These are phyloP conservation scores for Callinectes sapidus DNA, from an alignment of 2,888 invertebrate genomes.

Conservation along the genomic window DNA sequence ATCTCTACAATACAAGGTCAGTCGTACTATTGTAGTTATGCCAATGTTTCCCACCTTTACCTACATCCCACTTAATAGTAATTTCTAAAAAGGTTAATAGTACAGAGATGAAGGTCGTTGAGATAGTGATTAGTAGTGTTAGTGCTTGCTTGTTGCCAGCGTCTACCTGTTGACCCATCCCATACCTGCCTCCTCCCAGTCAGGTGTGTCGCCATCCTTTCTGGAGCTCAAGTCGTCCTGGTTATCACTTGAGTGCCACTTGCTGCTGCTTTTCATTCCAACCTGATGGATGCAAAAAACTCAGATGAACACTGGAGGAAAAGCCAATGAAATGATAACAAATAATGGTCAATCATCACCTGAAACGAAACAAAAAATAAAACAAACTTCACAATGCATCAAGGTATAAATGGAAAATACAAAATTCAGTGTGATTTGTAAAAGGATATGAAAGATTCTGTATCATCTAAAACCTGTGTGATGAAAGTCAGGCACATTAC, in stretches of 20 bases:
- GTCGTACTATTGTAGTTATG: neutral
- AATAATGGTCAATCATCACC: neutral
- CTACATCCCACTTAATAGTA: neutral
- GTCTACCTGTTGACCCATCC: slow-evolving; percentile 65
- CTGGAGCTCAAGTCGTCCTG: slow-evolving; percentile 45
- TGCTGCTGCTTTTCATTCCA: slow-evolving; percentile 53
- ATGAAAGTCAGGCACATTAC: neutral
- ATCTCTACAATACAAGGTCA: slow-evolving; percentile 4
- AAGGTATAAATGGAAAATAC: neutral
- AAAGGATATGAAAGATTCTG: neutral
- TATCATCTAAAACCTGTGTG: neutral
- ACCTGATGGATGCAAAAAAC: slow-evolving; percentile 20
- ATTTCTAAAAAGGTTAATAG: neutral
- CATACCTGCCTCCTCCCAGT: slow-evolving; percentile 67
- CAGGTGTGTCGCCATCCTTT: slow-evolving; percentile 55
- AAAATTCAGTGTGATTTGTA: neutral
- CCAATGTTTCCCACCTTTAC: neutral
- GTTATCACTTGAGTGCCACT: slow-evolving; percentile 46
- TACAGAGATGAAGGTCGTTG: neutral
- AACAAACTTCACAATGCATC: neutral
- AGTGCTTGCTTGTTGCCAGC: neutral
- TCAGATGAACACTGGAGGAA: neutral
- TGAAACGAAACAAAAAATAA: neutral
- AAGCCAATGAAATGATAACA: neutral
- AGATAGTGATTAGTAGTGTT: neutral